phyloP scores from a whole-genome alignment of 2,797 vertebrate species.

The Hemibagrus guttatus region DNA sequence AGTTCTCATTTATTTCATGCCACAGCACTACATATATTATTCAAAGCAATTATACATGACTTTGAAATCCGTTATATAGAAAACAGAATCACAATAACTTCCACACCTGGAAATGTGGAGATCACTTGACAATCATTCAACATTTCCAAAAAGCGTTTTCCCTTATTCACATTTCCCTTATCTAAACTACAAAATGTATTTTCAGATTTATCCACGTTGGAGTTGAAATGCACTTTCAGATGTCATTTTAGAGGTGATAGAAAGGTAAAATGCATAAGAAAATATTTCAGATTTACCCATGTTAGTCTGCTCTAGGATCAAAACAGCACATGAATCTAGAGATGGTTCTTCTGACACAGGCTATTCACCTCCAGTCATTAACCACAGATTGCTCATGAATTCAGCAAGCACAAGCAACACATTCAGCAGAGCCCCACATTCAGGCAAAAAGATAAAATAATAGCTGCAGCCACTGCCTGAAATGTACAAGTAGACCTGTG shows the following conservation, averaged over 20 bases:
- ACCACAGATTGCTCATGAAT: constrained; percentile 33
- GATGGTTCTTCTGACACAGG: not conserved
- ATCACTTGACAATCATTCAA: not conserved
- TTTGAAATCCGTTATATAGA: not conserved
- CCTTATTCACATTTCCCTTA: not conserved
- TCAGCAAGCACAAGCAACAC: not conserved
- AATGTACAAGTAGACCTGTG: not conserved
- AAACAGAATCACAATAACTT: not conserved
- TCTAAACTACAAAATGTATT: not conserved
- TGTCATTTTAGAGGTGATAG: not conserved
- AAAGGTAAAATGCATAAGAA: not conserved
- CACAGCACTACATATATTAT: not conserved
- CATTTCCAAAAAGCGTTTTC: not conserved
- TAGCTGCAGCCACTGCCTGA: not conserved
- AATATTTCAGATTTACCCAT: not conserved
- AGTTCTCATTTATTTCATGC: not conserved
- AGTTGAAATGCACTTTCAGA: not conserved
- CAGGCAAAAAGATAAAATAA: constrained; percentile 16
- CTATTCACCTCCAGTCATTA: constrained; percentile 10
- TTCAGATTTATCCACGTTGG: not conserved
- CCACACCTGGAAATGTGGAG: not conserved
- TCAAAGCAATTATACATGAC: not conserved
- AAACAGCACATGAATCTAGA: constrained; percentile 49
- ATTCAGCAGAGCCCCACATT: not conserved
- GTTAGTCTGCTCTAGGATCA: constrained; percentile 49